These are phyloP conservation scores for Matsumyia berberina DNA, from an alignment of 2,888 invertebrate species.

Conservation along the genomic window DNA sequence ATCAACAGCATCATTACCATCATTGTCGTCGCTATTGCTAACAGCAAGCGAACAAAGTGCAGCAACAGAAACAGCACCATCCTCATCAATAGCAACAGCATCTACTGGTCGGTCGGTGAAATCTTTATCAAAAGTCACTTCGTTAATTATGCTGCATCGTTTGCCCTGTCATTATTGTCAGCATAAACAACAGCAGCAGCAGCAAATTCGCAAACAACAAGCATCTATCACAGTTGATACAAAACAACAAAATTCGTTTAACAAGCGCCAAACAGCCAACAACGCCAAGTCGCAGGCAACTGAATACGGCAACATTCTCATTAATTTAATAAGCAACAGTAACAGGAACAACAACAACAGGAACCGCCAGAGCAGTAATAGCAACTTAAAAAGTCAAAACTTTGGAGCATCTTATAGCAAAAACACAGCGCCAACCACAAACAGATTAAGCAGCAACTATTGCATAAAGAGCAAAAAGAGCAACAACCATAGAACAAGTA, in stretches of 20 bases:
- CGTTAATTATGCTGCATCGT: conserved; percentile 75
- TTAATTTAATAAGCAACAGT: conserved; percentile 22
- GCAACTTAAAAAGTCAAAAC: conserved; percentile 54
- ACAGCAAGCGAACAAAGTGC: too few relatives aligned
- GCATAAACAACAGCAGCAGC: conserved; percentile 79
- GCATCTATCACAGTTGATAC: conserved; percentile 1
- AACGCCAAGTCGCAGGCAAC: conserved; percentile 52
- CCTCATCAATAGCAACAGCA: conserved; percentile 68
- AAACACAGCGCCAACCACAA: conserved; percentile 67
- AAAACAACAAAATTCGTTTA: background rate
- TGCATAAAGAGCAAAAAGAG: conserved; percentile 58
- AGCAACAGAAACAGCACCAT: conserved; percentile 33
- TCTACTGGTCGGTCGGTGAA: conserved; percentile 41
- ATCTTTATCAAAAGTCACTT: conserved; percentile 53
- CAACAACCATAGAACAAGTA: conserved; percentile 78
- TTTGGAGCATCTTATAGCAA: conserved; percentile 55
- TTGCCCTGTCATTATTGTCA: conserved; percentile 69
- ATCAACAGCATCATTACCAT: conserved; percentile 32
- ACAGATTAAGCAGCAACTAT: conserved; percentile 73
- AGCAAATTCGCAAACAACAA: conserved; percentile 75
- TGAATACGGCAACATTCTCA: conserved; percentile 47
- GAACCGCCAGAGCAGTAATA: conserved; percentile 51
- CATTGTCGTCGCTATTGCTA: conserved; percentile 8
- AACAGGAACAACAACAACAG: conserved; percentile 21
- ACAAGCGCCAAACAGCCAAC: conserved; percentile 2